These are phyloP conservation scores for Coracias cyanogaster DNA, from an alignment of 2,797 vertebrate genomes.

Conservation along the genomic window DNA sequence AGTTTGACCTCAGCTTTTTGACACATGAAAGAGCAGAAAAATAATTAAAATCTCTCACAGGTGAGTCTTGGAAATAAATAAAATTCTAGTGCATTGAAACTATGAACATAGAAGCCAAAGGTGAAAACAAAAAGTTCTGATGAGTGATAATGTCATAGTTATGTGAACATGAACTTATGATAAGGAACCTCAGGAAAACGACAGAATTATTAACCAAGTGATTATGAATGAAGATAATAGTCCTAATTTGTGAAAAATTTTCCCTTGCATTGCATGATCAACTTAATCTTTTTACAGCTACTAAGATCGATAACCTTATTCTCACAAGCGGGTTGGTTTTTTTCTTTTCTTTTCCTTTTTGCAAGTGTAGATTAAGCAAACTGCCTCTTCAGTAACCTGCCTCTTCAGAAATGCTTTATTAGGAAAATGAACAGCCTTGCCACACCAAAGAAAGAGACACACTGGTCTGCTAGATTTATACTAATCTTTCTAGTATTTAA, in stretches of 20 bases:
- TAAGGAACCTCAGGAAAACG: not conserved
- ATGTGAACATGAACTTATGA: not conserved
- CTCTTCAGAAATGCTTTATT: not conserved
- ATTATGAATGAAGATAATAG: not conserved
- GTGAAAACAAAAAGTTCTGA: not conserved
- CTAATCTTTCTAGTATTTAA: not conserved
- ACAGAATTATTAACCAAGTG: not conserved
- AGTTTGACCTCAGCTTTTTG: not conserved
- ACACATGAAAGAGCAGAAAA: not conserved
- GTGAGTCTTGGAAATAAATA: not conserved
- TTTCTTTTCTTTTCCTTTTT: not conserved
- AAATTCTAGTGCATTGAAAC: not conserved
- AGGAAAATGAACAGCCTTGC: not conserved
- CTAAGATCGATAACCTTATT: not conserved
- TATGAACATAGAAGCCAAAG: not conserved
- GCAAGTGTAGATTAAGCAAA: not conserved
- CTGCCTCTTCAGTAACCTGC: not conserved
- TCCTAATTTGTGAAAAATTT: not conserved
- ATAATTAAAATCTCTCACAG: not conserved
- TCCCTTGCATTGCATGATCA: not conserved
- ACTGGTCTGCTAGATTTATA: not conserved
- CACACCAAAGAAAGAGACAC: not conserved
- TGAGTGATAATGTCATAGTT: not conserved
- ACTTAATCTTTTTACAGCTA: not conserved
- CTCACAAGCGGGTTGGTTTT: not conserved